A percentile compares a stretch with the other conserved stretches of the same genome.
phyloP scores from a whole-genome alignment of 2,113 vertebrate species.

The Lathamus discolor region DNA sequence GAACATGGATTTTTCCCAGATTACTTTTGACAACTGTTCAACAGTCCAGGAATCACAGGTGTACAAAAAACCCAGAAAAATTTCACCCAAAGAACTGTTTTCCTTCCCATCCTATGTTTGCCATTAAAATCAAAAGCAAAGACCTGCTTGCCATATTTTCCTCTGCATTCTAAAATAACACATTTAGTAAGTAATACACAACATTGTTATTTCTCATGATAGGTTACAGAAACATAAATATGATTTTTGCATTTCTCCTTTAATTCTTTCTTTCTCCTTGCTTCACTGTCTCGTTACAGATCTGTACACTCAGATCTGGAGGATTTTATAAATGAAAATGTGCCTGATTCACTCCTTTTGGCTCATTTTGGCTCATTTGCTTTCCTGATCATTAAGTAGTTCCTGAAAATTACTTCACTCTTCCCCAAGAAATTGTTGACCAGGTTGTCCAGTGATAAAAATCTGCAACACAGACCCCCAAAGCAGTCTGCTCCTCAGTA shows the following conservation, averaged over 20 bases:
- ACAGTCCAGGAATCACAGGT: not conserved
- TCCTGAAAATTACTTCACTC: not conserved
- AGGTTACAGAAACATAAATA: not conserved
- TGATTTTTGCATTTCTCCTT: not conserved
- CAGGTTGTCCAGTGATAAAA: not conserved
- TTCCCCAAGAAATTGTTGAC: not conserved
- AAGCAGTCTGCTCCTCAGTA: not conserved
- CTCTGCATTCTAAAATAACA: not conserved
- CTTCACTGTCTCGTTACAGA: not conserved
- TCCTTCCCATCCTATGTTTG: not conserved
- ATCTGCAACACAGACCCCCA: not conserved
- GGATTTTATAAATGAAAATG: not conserved
- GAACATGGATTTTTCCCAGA: not conserved
- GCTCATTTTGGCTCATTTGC: not conserved
- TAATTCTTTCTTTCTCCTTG: not conserved
- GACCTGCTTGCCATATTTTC: not conserved
- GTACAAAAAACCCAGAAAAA: not conserved
- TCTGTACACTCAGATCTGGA: not conserved
- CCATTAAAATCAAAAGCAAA: not conserved
- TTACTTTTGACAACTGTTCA: not conserved
- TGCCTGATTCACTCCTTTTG: not conserved
- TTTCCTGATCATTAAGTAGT: not conserved
- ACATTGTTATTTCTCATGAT: not conserved
- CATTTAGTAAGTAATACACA: not conserved
- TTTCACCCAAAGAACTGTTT: not conserved